Evolutionary conservation across 2,888 invertebrate genomes (phyloP).

Genomic region (Ctenicera cuprea): DNA sequence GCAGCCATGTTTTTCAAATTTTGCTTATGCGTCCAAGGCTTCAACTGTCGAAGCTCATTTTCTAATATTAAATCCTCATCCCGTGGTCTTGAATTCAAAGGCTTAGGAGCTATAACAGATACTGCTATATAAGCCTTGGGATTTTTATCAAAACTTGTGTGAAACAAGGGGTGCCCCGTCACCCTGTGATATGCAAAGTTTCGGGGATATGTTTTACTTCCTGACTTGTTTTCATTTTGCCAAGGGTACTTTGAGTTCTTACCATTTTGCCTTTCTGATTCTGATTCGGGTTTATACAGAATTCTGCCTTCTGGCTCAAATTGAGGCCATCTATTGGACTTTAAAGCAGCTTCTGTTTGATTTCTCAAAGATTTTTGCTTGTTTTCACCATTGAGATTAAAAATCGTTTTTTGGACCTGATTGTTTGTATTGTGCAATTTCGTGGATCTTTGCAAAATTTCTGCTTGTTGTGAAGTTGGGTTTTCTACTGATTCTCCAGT

Average conservation of each 20-base stretch:
- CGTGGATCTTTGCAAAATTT: neutral
- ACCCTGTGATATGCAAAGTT: slow-evolving; percentile 71
- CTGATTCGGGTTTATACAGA: slow-evolving; percentile 43
- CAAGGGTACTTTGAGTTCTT: no score
- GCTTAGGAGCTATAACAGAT: slow-evolving; percentile 70
- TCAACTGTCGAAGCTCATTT: slow-evolving; percentile 69
- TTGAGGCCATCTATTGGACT: slow-evolving; percentile 52
- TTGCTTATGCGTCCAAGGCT: slow-evolving; percentile 70
- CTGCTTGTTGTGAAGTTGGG: neutral
- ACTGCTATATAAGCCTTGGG: slow-evolving; percentile 72
- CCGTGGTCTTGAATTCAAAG: slow-evolving; percentile 57
- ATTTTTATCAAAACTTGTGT: slow-evolving; percentile 65
- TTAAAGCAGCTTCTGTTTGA: slow-evolving; percentile 48
- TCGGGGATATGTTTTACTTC: no score
- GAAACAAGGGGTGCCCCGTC: slow-evolving; percentile 67
- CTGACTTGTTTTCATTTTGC: no score
- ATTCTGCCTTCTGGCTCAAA: slow-evolving; percentile 50
- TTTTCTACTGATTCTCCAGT: neutral
- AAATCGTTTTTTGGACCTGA: slow-evolving; percentile 42
- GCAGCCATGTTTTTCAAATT: slow-evolving; percentile 68
- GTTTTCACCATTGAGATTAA: slow-evolving; percentile 39
- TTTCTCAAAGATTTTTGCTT: slow-evolving; percentile 24
- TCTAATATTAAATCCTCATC: slow-evolving; percentile 63
- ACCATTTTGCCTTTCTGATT: slow-evolving; percentile 48
- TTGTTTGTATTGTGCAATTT: slow-evolving; percentile 12